Base-by-base conservation (phyloP, 2,113 vertebrate genomes). In the Carlito syrichta region DNA sequence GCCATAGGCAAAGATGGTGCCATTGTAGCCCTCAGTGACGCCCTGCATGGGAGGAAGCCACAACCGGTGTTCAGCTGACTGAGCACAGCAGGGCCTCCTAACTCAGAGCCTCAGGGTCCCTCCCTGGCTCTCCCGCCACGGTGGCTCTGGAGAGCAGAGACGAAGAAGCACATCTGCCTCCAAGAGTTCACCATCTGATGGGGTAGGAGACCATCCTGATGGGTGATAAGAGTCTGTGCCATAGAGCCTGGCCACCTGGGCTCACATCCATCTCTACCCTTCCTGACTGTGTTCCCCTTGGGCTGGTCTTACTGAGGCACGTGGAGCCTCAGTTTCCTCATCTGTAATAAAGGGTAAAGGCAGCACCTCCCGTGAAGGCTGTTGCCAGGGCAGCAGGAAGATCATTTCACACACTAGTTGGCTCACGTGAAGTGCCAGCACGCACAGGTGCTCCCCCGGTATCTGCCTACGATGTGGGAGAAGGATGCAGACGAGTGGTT, bases 1-100 rank as follows among this genome's bases (percentile, higher is more conserved):
- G 86, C 99, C 99, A 0, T 99, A 99, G 40, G 99, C 99, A 98
- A 99, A 99, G 91, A 99, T 99, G n/a, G 99, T 99, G 60, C 99
- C 99, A 0, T 99, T 99, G 98, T 99, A 99, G 91, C 99, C 99
- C 87, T 99, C 99, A 0, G 99, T 99, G 97, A 99, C 99, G 0
- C 99, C 99, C 99, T 99, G 97, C 11, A 0, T 3, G 23, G 43
- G 38, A 81, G 38, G 79, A 96, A 69, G 69, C 32, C 89, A 20
- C 71, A 30, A 38, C 3, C 23, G 0, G 35, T 3, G 56, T 22
- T 97, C 62, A 54, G 81, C 6, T 4, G 58, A 32, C 14, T 7
- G 1, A 19, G 40, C 68, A 7, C 14, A 13, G 86, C 32, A 1
- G 9, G 38, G 63, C 14, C 66, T 4, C 45, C 66, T 9, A 48